Conservation (phyloP, 2,797 vertebrate species). For the Acanthurus lineatus region DNA sequence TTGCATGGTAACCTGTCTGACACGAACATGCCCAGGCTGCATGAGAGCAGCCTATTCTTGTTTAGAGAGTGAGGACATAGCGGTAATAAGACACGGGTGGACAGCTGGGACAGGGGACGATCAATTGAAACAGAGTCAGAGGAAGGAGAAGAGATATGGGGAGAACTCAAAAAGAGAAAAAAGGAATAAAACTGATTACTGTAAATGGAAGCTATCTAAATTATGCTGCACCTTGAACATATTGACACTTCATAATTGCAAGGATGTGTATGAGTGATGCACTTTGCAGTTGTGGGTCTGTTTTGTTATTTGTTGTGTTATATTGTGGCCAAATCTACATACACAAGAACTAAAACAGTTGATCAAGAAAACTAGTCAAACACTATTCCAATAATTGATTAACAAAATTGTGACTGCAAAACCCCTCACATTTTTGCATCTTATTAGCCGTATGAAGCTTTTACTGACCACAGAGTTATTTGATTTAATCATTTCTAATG, state of each 20-base stretch:
- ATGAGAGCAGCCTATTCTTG: conserved; percentile 45
- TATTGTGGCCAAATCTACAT: neutral
- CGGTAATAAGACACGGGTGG: conserved; percentile 22
- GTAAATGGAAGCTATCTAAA: conserved; percentile 9
- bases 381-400: no score
- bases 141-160: conserved; percentile 20
- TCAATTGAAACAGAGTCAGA: conserved; percentile 33
- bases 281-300: neutral
- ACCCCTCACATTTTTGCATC: no score
- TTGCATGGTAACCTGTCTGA: conserved; percentile 47
- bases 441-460: neutral
- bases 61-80: conserved; percentile 29
- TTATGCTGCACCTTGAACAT: no score
- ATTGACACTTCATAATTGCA: neutral
- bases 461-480: neutral
- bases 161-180: neutral
- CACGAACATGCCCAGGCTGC: conserved; percentile 19
- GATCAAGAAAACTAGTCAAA: no score
- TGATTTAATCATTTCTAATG: neutral
- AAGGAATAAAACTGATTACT: neutral
- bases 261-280: neutral
- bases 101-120: conserved; percentile 19
- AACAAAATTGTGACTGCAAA: neutral
- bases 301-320: neutral
- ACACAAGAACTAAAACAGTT: no score